Percentiles rank a stretch among this genome's conserved stretches.
phyloP scores from a whole-genome alignment of 2,888 invertebrate genomes.

The Brachylomia viminalis region DNA sequence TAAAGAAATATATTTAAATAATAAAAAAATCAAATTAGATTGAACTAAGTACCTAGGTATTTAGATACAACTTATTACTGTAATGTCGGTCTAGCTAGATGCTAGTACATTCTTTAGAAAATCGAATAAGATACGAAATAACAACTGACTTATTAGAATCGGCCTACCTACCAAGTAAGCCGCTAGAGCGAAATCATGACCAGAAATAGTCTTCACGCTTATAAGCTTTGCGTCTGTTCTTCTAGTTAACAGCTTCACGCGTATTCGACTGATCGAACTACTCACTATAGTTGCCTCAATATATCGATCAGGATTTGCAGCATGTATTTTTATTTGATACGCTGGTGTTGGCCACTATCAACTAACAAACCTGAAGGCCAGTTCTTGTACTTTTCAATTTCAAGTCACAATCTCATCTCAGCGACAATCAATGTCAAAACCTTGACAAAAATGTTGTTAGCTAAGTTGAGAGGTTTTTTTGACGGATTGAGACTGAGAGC shows the following conservation, averaged over 20 bases:
- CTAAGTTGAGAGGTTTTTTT: not conserved
- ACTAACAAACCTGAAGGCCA: not conserved
- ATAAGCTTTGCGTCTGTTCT: conserved; percentile 45
- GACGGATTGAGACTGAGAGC: not conserved
- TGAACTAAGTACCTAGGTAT: not conserved
- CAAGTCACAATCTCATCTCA: not conserved
- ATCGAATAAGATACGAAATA: conserved; percentile 23
- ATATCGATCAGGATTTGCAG: conserved; percentile 17
- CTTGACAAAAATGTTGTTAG: not conserved
- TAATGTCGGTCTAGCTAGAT: not conserved
- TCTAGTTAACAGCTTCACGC: conserved; percentile 46
- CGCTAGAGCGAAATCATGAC: conserved; percentile 42
- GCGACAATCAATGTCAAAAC: not conserved
- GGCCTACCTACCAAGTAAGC: conserved; percentile 11
- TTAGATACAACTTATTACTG: not conserved
- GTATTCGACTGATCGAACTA: conserved; percentile 23
- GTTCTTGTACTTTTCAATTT: not conserved
- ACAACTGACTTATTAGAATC: conserved; percentile 31
- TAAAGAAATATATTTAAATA: too few species aligned
- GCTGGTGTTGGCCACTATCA: not conserved
- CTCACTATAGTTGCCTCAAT: conserved; percentile 21
- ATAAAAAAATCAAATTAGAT: not conserved
- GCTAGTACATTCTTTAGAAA: not conserved
- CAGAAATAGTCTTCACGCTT: conserved; percentile 54
- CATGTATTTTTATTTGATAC: not conserved